phyloP scores from a whole-genome alignment of 2,888 invertebrate species.

The Morinoia aosen region DNA sequence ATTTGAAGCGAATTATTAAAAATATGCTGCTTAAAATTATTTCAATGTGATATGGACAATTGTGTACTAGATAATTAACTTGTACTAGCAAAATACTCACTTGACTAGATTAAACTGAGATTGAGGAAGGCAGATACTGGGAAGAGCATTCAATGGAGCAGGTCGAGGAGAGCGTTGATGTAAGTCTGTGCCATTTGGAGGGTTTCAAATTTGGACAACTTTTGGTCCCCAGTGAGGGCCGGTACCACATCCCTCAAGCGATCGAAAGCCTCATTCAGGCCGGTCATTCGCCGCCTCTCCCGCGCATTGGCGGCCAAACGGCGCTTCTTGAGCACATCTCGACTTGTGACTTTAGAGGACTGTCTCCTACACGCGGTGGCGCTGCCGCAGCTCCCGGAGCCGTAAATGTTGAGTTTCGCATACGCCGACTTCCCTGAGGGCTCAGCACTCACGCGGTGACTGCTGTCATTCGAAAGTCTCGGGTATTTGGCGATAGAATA shows the following conservation, averaged over 20 bases:
- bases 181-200: constrained; percentile 86
- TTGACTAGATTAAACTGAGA: constrained; percentile 27
- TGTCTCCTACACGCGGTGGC: constrained; percentile 10
- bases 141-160: constrained; percentile 69
- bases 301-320: constrained; percentile 75
- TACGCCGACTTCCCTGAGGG: background rate
- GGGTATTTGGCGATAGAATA: background rate
- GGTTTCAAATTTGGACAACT: constrained; percentile 84
- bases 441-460: background rate
- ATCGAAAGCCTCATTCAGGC: constrained; percentile 83
- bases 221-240: constrained; percentile 79
- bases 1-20: no score
- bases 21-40: no score
- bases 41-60: no score
- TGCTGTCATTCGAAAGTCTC: background rate
- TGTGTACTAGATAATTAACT: background rate
- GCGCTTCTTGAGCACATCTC: constrained; percentile 69
- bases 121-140: background rate
- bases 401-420: constrained; percentile 16
- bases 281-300: constrained; percentile 82
- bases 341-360: constrained; percentile 57
- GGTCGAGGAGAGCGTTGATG: constrained; percentile 79
- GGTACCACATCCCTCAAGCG: constrained; percentile 82
- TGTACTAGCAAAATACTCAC: background rate
- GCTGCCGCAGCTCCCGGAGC: background rate